Evolutionary conservation across 2,797 vertebrate genomes (phyloP).

Genomic region (Crocidura indochinensis): DNA sequence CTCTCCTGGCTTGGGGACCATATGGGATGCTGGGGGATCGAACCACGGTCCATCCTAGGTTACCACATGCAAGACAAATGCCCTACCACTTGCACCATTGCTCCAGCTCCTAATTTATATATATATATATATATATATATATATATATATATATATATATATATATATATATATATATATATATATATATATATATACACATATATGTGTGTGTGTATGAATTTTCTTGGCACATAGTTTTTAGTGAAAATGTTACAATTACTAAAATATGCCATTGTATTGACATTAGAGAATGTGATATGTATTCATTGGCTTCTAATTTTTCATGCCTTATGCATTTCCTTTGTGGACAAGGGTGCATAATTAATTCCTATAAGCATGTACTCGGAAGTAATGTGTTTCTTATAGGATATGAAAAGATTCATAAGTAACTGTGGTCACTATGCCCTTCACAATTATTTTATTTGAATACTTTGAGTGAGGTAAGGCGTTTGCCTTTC

Average conservation of each 20-base stretch:
- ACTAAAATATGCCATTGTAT: neutral
- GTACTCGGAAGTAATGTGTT: neutral
- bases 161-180: too few species aligned
- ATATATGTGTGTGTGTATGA: neutral
- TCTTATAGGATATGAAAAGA: neutral
- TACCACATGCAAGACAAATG: too few species aligned
- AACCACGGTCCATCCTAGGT: too few species aligned
- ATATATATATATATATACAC: too few species aligned
- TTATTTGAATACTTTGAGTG: neutral
- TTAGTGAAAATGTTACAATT: conserved; percentile 31
- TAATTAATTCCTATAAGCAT: neutral
- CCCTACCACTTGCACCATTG: too few species aligned
- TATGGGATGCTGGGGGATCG: too few species aligned
- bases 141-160: too few species aligned
- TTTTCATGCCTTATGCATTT: conserved; percentile 21
- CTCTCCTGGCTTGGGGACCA: too few species aligned
- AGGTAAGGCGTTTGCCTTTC: too few species aligned
- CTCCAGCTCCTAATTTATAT: too few species aligned
- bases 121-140: too few species aligned
- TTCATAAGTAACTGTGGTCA: neutral
- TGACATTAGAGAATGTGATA: conserved; percentile 16
- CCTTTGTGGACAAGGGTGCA: neutral
- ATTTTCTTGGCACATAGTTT: neutral
- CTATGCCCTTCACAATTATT: neutral
- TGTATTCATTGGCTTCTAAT: neutral